Conservation (phyloP, 2,797 vertebrate genomes). For the Pangasius krempfi region DNA sequence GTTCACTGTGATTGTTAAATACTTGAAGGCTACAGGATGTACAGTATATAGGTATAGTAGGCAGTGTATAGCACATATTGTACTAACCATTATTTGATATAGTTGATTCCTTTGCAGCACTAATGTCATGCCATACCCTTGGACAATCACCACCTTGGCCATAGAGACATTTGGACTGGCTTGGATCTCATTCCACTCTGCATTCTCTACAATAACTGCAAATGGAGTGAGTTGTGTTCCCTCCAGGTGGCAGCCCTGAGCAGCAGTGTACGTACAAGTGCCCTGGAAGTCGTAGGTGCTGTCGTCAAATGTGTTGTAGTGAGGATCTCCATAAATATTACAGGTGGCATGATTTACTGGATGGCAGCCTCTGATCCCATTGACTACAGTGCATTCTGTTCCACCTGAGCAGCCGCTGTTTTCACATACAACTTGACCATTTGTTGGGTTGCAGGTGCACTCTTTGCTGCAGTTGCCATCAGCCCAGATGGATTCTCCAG, state of each 20-base stretch:
- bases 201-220: slow-evolving; percentile 48
- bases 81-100: slow-evolving; percentile 37
- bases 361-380: slow-evolving; percentile 8
- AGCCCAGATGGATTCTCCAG: slow-evolving; percentile 70
- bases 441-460: slow-evolving; percentile 64
- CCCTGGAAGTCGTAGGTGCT: slow-evolving; percentile 69
- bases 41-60: neutral
- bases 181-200: slow-evolving; percentile 34
- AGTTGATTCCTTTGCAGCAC: slow-evolving; percentile 32
- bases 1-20: neutral
- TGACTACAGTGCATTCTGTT: neutral
- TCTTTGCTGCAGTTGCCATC: slow-evolving; percentile 55
- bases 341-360: slow-evolving; percentile 54
- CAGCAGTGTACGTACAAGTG: slow-evolving; percentile 69
- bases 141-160: slow-evolving; percentile 43
- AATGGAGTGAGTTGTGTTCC: slow-evolving; percentile 43
- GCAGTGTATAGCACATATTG: neutral
- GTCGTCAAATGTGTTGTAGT: slow-evolving; percentile 72
- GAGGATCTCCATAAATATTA: slow-evolving; percentile 67
- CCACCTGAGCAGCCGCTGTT: slow-evolving; percentile 50
- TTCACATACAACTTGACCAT: slow-evolving; percentile 16
- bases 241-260: slow-evolving; percentile 33
- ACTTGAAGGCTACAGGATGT: neutral
- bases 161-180: slow-evolving; percentile 32
- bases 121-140: slow-evolving; percentile 34